Base-by-base conservation (phyloP, 2,888 invertebrate genomes). In the Magallana nippona region DNA sequence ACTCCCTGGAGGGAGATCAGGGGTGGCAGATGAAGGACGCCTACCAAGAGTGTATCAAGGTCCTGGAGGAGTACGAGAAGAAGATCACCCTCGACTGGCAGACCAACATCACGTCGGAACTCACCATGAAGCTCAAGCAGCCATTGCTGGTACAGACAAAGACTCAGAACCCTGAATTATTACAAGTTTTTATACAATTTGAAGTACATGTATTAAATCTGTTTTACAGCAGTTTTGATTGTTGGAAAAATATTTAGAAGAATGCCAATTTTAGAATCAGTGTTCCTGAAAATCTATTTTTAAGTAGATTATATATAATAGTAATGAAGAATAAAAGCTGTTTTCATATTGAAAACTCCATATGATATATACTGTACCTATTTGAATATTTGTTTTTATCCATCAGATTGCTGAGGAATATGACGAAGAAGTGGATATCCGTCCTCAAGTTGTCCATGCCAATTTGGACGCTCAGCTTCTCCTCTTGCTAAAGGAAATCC, bases 381-480 rank as follows among this genome's bases (percentile, higher is more conserved):
- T 77, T 15, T 77, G 17, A n/a, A 60, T 27, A 2, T 27, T 63
- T 63, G 8, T 63, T 63, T 78, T 22, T 60, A 27, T 62, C 32
- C 81, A 84, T 27, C 87, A 94, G 94, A 91, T 93, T 71, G 92
- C 93, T 11, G 93, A 94, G 78, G 93, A 93, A 57, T 93, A 89
- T 89, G 93, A 94, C 87, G 94, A 94, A 71, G 92, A 93, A 11
- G 87, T 90, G n/a, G 92, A 93, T 27, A 87, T 90, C 11, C 89
- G 93, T 56, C 94, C 94, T 17, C 92, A 93, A 83, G 90, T 92
- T 11, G 88, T 94, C 8, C 92, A 93, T 79, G 93, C 94, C 55
- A 94, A 94, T 89, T 92, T 94, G 58, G 94, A 94, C 87, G 91
- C 93, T 19, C 90, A 92, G 82, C 90, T 94, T n/a, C 90, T 94